Percentiles rank a stretch among this genome's conserved stretches.
Conservation (phyloP, 1,140 invertebrate genomes). For the Lepidurus arcticus region DNA sequence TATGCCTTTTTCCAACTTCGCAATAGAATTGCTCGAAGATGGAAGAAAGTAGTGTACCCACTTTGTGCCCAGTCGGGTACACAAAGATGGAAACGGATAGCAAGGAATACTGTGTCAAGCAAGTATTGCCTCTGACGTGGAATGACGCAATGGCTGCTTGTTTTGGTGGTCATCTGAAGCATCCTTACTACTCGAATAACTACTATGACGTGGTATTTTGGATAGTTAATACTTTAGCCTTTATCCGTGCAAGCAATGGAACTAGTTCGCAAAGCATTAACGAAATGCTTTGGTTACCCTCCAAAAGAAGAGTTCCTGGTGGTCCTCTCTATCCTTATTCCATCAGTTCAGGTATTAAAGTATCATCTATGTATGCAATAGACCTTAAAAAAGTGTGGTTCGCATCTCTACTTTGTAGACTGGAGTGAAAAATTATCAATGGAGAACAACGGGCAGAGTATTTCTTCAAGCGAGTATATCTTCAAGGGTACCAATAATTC, state of each 20-base stretch:
- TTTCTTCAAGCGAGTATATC: no score
- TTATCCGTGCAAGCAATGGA: neutral
- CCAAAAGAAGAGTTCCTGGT: neutral
- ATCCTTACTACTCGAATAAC: neutral
- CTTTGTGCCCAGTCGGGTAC: neutral
- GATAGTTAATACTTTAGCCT: neutral
- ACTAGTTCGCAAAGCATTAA: neutral
- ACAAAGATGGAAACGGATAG: neutral
- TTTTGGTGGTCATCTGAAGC: neutral
- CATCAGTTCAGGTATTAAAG: neutral
- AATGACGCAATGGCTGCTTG: neutral
- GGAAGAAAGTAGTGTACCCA: neutral
- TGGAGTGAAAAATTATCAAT: neutral
- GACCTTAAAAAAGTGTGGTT: no score
- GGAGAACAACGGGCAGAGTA: neutral
- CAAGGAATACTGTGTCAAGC: neutral
- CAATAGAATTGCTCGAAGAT: neutral
- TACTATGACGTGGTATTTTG: neutral
- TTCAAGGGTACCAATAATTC: neutral
- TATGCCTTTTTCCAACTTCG: neutral
- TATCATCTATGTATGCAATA: no score
- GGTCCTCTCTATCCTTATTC: neutral
- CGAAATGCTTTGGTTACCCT: neutral
- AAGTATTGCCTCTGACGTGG: neutral
- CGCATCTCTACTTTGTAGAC: neutral